These are phyloP conservation scores for Meandrina meandrites DNA, from an alignment of 92 coral and sea anemone genomes.

Conservation along the genomic window DNA sequence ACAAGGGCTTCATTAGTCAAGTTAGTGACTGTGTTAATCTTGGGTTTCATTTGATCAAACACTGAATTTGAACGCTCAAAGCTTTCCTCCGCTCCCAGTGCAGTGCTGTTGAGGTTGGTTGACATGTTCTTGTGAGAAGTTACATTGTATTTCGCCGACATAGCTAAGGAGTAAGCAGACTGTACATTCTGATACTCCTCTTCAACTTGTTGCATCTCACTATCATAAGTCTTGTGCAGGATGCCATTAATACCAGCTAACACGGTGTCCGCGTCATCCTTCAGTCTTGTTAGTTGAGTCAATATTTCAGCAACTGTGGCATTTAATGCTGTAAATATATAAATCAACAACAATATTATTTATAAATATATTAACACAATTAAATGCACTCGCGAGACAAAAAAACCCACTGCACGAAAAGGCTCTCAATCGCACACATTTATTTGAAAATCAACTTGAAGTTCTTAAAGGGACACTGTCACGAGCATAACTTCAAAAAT, in stretches of 20 bases:
- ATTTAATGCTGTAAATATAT: slow-evolving; percentile 53
- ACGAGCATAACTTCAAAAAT: no score
- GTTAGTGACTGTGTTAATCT: slow-evolving; percentile 28
- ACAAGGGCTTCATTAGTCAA: slow-evolving; percentile 31
- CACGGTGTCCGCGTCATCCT: slow-evolving; percentile 44
- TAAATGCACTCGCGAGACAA: not conserved
- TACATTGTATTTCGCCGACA: slow-evolving; percentile 45
- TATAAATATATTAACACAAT: not conserved
- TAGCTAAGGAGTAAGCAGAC: slow-evolving; percentile 31
- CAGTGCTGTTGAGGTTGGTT: slow-evolving; percentile 45
- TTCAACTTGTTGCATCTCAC: slow-evolving; percentile 46
- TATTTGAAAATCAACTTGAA: not conserved
- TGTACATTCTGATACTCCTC: slow-evolving; percentile 36
- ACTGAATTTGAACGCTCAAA: slow-evolving; percentile 33
- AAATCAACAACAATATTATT: not conserved
- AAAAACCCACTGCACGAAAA: not conserved
- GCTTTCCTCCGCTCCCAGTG: slow-evolving; percentile 16
- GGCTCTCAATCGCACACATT: not conserved
- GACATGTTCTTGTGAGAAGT: slow-evolving; percentile 52
- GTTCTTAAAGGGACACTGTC: not conserved
- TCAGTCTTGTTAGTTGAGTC: slow-evolving; percentile 39
- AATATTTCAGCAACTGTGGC: slow-evolving; percentile 33
- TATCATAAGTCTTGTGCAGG: slow-evolving; percentile 21
- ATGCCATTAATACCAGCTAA: slow-evolving; percentile 40
- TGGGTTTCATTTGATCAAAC: slow-evolving; percentile 6